A percentile compares a stretch with the other conserved stretches of the same genome.
phyloP scores from a whole-genome alignment of 2,797 vertebrate species.

The Urosaurus nigricauda region DNA sequence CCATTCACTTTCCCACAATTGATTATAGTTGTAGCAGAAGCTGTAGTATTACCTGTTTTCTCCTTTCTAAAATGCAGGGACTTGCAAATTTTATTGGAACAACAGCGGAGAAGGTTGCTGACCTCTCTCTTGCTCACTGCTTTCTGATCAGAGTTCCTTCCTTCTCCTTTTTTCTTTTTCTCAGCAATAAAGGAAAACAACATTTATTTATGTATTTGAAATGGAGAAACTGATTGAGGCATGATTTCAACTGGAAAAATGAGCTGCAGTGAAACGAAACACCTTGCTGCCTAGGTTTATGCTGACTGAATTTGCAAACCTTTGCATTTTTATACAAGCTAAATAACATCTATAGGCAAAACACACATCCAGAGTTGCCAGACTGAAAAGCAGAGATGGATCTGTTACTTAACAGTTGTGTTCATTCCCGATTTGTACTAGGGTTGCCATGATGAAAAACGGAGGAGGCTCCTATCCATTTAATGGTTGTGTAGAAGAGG shows the following conservation, averaged over 20 bases:
- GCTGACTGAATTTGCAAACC: not conserved
- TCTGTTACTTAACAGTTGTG: no score
- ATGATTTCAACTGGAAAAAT: no score
- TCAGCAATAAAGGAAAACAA: not conserved
- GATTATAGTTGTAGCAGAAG: no score
- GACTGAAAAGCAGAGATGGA: no score
- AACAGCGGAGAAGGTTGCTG: no score
- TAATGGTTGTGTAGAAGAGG: no score
- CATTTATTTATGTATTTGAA: not conserved
- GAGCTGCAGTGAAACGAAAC: not conserved
- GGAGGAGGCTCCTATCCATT: no score
- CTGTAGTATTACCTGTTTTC: not conserved
- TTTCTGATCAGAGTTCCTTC: not conserved
- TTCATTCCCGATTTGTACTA: no score
- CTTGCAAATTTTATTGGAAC: not conserved
- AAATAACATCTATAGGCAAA: not conserved
- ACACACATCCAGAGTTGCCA: not conserved
- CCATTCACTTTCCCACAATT: no score
- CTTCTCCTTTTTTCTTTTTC: not conserved
- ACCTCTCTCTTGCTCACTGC: not conserved
- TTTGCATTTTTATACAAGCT: slow-evolving; percentile 3
- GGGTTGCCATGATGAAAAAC: no score
- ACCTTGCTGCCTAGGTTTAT: not conserved
- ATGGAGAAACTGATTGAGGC: not conserved
- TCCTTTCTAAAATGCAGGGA: not conserved